Percentiles rank a stretch among this genome's conserved stretches.
Evolutionary conservation across 2,797 vertebrate species (phyloP).

Genomic region (Melanotaenia parkinsoni): DNA sequence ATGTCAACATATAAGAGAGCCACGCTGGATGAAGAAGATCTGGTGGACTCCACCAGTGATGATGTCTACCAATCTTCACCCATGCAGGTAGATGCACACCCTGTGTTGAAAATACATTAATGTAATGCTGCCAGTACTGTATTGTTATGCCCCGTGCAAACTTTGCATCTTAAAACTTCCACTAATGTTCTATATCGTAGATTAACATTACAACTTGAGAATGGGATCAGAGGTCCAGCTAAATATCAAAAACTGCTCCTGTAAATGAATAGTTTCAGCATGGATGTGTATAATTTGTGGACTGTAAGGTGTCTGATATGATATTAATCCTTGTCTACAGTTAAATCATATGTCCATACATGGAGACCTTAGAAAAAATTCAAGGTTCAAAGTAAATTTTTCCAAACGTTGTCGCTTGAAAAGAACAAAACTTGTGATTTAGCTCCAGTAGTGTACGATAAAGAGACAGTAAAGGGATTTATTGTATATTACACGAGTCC

Average conservation of each 20-base stretch:
- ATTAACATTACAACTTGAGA: neutral
- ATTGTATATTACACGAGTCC: neutral
- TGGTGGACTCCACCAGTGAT: slow-evolving; percentile 89
- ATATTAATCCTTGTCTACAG: neutral
- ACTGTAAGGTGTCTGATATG: neutral
- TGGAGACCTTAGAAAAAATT: too few species aligned
- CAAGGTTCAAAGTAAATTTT: neutral
- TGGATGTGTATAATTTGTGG: neutral
- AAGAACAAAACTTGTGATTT: neutral
- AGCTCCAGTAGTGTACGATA: neutral
- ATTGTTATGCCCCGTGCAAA: neutral
- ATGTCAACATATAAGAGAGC: slow-evolving; percentile 96
- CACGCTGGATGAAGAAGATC: slow-evolving; percentile 93
- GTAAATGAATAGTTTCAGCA: neutral
- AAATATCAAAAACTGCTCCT: neutral
- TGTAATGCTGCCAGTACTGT: neutral
- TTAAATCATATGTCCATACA: too few species aligned
- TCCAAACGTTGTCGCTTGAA: neutral
- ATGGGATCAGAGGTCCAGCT: neutral
- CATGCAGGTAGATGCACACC: slow-evolving; percentile 85
- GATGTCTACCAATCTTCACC: slow-evolving; percentile 88
- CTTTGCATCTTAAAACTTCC: neutral
- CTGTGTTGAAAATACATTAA: neutral
- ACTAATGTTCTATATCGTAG: neutral
- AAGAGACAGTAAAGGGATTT: neutral